These are phyloP conservation scores for Isaurus tuberculatus DNA, from an alignment of 92 coral and sea anemone genomes.

Conservation along the genomic window DNA sequence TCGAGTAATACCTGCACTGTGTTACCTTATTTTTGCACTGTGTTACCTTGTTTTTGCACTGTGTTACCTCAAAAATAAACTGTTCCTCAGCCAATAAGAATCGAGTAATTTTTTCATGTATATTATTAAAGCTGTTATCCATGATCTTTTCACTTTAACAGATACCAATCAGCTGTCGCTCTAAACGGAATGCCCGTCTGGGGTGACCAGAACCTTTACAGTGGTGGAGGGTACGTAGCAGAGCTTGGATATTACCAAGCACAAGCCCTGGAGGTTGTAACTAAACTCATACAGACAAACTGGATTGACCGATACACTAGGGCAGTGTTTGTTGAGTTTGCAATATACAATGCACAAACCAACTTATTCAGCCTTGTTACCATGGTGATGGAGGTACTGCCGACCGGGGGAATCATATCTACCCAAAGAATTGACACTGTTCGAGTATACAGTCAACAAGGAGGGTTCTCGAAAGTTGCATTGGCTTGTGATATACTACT, in stretches of 20 bases:
- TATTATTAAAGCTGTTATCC: no score
- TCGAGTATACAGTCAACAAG: slow-evolving; percentile 68
- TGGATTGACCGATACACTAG: slow-evolving; percentile 65
- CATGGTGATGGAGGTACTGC: slow-evolving; percentile 57
- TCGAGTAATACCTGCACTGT: no score
- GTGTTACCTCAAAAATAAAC: no score
- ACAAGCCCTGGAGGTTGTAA: slow-evolving; percentile 48
- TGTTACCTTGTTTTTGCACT: no score
- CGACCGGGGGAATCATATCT: slow-evolving; percentile 65
- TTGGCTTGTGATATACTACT: slow-evolving; percentile 51
- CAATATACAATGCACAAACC: slow-evolving; percentile 68
- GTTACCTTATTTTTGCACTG: no score
- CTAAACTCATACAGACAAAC: slow-evolving; percentile 45
- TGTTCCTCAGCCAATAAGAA: no score
- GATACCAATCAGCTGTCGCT: slow-evolving; percentile 44
- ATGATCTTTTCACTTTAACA: neutral
- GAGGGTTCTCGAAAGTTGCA: slow-evolving; percentile 46
- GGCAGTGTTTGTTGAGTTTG: slow-evolving; percentile 61
- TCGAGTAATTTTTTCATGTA: no score
- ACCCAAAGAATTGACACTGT: slow-evolving; percentile 65
- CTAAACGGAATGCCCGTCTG: slow-evolving; percentile 64
- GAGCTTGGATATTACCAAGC: slow-evolving; percentile 61
- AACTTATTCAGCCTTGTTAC: slow-evolving; percentile 75
- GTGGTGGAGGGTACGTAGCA: slow-evolving; percentile 68
- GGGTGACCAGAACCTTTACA: slow-evolving; percentile 62